Base-by-base conservation (phyloP, 2,113 vertebrate genomes). In the Istiophorus platypterus region DNA sequence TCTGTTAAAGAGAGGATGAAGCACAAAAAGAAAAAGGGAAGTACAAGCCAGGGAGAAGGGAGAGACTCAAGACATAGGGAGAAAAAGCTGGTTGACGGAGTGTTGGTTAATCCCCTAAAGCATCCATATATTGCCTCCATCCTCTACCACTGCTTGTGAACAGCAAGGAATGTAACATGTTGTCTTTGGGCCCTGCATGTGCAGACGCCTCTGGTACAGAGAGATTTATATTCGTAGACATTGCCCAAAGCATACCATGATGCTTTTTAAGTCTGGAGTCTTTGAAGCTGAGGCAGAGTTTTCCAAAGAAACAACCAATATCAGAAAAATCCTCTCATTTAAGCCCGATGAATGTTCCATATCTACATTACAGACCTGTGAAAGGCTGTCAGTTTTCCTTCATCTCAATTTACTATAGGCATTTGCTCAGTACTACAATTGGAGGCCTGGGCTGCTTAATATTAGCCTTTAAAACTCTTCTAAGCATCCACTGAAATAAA, bases 81-180 rank as follows among this genome's bases (percentile, higher is more conserved):
- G 84, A 85, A 80, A 85, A 80, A 87, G 80, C 85, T 73, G 81
- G 85, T 47, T 45, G 84, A 82, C 13, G 37, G 81, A 73, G 76
- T 81, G 87, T 85, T 85, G 84, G 69, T 76, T 95, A 95, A 95
- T 95, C 94, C 92, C 91, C 91, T 90, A 80, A 95, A 94, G 93
- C 92, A 93, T 94, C 93, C 93, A 92, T 94, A 93, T 94, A 95
- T 94, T 91, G 91, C 91, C 88, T 87, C 79, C 78, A 73, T 92
- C 80, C 82, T 92, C 92, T 92, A 90, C 85, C 70, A 74, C 83
- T 76, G 85, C 92, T 94, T 92, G 87, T 93, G 93, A 94, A 94
- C 56, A 83, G 76, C 49, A 10, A 90, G 91, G 93, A 93, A 94
- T 94, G 91, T 78, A 91, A 89, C 88, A 74, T 93, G 93, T 94